Conservation (phyloP, 2,797 vertebrate species). For the Tokudaia muenninki region DNA sequence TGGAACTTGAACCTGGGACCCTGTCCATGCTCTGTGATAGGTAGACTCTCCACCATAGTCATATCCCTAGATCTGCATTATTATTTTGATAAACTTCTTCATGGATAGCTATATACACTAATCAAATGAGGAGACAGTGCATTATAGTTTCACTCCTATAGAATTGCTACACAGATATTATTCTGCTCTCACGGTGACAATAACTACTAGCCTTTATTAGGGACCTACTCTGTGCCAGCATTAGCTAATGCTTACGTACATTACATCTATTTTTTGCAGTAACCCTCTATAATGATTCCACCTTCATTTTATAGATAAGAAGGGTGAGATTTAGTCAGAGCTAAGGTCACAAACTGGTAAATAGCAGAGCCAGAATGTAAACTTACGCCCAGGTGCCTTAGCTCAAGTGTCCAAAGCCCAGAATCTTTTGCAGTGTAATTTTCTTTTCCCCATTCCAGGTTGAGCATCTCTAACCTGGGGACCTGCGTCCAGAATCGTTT, state of each 20-base stretch:
- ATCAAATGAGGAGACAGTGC: not conserved
- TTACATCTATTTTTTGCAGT: conserved; percentile 12
- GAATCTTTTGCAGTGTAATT: not conserved
- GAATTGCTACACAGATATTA: not conserved
- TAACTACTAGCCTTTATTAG: not conserved
- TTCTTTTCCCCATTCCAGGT: not conserved
- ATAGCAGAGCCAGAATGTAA: conserved; percentile 24
- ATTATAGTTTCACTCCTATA: conserved; percentile 1
- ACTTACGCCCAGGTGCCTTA: not conserved
- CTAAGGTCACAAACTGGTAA: not conserved
- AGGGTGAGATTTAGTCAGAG: not conserved
- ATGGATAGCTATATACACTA: not conserved
- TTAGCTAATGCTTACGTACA: not conserved
- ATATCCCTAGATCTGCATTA: not conserved
- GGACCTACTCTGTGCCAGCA: not conserved
- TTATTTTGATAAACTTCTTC: conserved; percentile 16
- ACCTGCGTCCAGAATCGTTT: not conserved
- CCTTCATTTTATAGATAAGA: conserved; percentile 41
- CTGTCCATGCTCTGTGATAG: not conserved
- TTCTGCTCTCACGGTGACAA: not conserved
- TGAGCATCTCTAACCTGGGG: not conserved
- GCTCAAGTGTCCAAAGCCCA: not conserved
- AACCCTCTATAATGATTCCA: conserved; percentile 2
- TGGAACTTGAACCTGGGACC: not conserved
- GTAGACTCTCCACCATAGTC: not conserved